phyloP scores from a whole-genome alignment of 2,113 vertebrate species.

The Chrysochloris asiatica region DNA sequence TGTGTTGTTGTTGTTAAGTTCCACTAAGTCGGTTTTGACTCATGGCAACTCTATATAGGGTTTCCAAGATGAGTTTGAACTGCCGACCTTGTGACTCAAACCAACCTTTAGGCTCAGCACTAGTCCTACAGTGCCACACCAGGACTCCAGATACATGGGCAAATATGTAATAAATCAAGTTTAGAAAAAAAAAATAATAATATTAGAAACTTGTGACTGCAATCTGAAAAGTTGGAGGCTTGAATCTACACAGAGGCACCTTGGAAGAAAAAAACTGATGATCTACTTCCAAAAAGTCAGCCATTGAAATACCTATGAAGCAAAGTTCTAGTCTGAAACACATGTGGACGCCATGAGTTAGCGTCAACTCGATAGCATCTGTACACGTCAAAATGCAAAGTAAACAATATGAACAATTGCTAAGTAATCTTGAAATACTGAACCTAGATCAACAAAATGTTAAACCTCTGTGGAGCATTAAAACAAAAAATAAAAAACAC shows the following conservation, averaged over 20 bases:
- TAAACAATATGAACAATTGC: background rate
- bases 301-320: background rate
- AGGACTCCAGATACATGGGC: too few relatives aligned
- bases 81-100: too few relatives aligned
- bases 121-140: too few relatives aligned
- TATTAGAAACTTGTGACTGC: background rate
- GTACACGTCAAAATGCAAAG: background rate
- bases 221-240: background rate
- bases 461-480: background rate
- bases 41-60: too few relatives aligned
- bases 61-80: too few relatives aligned
- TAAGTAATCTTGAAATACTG: background rate
- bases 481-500: too few relatives aligned
- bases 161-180: background rate
- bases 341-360: too few relatives aligned
- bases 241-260: background rate
- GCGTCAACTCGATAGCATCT: too few relatives aligned
- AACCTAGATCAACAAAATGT: background rate
- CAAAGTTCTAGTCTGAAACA: too few relatives aligned
- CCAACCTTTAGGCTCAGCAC: too few relatives aligned
- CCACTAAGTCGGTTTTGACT: too few relatives aligned
- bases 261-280: background rate
- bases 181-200: background rate
- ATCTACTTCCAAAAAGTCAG: background rate
- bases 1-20: too few relatives aligned